Percentiles rank a stretch among this genome's conserved stretches.
Evolutionary conservation across 2,888 invertebrate species (phyloP).

Genomic region (Sepioteuthis lessoniana): DNA sequence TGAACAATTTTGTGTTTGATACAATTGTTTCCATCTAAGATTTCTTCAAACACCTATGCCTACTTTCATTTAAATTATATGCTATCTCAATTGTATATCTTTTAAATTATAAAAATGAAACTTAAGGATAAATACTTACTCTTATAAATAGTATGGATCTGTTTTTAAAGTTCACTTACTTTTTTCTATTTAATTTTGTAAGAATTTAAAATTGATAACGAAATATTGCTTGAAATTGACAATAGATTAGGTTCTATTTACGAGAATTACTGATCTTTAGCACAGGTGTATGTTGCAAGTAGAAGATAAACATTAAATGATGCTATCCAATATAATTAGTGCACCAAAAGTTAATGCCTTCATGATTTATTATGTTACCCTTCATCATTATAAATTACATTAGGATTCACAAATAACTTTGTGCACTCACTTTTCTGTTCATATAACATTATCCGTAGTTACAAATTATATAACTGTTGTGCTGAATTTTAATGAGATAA

Average conservation of each 20-base stretch:
- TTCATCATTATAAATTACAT: background rate
- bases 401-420: background rate
- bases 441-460: background rate
- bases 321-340: background rate
- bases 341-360: background rate
- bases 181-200: background rate
- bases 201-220: background rate
- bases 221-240: background rate
- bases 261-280: background rate
- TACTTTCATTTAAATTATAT: too few species aligned
- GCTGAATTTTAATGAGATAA: too few species aligned
- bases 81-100: too few species aligned
- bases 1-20: too few species aligned
- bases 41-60: too few species aligned
- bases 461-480: too few species aligned
- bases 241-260: background rate
- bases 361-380: background rate
- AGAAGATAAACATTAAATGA: background rate
- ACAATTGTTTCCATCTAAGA: too few species aligned
- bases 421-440: background rate
- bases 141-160: too few species aligned
- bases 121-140: too few species aligned
- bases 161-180: too few species aligned
- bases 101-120: too few species aligned
- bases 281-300: background rate